Conservation (phyloP, 1,140 invertebrate species). For the Himalopsyche phryganea region DNA sequence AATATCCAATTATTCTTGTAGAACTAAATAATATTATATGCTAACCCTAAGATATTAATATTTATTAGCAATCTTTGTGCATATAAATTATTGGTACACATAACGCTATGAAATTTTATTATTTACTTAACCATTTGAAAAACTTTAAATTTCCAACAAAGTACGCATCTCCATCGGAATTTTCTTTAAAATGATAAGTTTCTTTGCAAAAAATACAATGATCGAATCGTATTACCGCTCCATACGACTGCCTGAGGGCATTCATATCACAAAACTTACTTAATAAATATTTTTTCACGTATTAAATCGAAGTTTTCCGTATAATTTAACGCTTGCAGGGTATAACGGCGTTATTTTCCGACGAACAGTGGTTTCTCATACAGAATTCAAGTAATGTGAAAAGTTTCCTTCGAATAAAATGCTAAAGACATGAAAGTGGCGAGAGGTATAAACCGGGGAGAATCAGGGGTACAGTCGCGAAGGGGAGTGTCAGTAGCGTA, state of each 20-base stretch:
- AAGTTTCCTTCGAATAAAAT: constrained; percentile 32
- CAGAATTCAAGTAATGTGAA: constrained; percentile 32
- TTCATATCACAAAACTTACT: constrained; percentile 20
- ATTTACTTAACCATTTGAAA: too few species aligned
- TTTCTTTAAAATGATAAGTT: too few species aligned
- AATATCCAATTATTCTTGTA: too few species aligned
- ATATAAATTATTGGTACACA: too few species aligned
- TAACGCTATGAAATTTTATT: too few species aligned
- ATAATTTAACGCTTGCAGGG: constrained; percentile 14
- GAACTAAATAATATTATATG: too few species aligned
- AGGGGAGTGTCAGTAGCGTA: background rate
- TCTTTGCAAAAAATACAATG: too few species aligned
- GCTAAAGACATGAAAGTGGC: constrained; percentile 12
- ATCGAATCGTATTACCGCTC: too few species aligned
- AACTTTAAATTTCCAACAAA: too few species aligned
- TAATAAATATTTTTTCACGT: constrained; percentile 32
- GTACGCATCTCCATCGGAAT: too few species aligned
- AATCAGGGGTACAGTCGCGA: background rate
- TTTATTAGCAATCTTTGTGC: too few species aligned
- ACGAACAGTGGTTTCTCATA: constrained; percentile 25
- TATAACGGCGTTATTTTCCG: background rate
- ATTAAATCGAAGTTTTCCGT: constrained; percentile 29
- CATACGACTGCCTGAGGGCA: background rate
- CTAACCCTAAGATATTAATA: too few species aligned
- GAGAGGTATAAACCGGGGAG: background rate